Evolutionary conservation across 2,797 vertebrate genomes (phyloP), one percentile per base, ranked within the genome.

Genomic region (Galagoides demidoff): DNA sequence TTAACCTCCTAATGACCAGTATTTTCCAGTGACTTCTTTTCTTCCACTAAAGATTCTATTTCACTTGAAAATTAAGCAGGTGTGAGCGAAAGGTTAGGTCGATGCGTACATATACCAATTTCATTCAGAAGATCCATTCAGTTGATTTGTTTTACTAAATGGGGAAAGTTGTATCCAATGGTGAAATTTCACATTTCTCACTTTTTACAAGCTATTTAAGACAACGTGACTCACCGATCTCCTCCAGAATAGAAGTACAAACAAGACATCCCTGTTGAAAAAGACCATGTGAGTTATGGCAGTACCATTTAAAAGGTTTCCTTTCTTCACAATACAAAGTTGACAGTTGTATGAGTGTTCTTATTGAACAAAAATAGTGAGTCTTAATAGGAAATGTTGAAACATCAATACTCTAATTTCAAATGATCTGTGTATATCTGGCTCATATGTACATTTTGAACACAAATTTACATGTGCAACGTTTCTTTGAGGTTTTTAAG

Each of bases 1-100:
- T 79, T 90, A 90, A 87, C 68, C 22, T 52, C 0, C 2, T 94
- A 82, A 85, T 11, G 19, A 64, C 71, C 4, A 2, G 49, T 66
- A 74, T 95, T 92, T 96, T 78, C 73, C 78, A 61, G 78, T 84
- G 39, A 87, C 25, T 93, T 63, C 14, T 85, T 87, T 94, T 78
- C 57, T 93, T 85, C 13, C 12, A 49, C 12, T 81, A 70, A 82
- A 95, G n/a, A 89, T 87, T 84, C 61, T 52, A 61, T 92, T 96
- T 82, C 37, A 64, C 37, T 82, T 92, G n/a, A 68, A 93, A 88
- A 70, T 71, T 43, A 37, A n/a, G 81, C 25, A 96, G 27, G 73
- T 1, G 2, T 57, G 55, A 61, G 55, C 39, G 52, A 66, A 92
- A 87, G 52, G 34, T 92, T 92, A 31, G 17, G 43, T 11, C 77